These are phyloP conservation scores for Agonopterix arenella DNA, from an alignment of 2,888 invertebrate genomes.

Conservation along the genomic window DNA sequence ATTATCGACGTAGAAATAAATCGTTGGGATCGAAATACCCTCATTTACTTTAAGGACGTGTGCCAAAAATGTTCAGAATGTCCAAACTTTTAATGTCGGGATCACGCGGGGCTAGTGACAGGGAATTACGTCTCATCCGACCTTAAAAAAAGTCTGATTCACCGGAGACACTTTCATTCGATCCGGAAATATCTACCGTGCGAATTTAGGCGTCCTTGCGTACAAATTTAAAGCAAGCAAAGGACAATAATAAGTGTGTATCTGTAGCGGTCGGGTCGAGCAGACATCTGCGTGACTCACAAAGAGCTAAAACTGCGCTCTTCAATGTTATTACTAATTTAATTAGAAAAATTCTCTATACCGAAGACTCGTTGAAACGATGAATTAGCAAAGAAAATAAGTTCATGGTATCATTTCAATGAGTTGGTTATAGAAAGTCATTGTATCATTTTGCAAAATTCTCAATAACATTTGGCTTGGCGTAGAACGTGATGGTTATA, in stretches of 20 bases:
- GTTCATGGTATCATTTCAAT: too few relatives aligned
- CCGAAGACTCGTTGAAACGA: too few relatives aligned
- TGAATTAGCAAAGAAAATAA: too few relatives aligned
- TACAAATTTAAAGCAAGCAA: slow-evolving; percentile 52
- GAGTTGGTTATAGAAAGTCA: too few relatives aligned
- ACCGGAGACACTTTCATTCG: slow-evolving; percentile 61
- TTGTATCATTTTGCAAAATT: too few relatives aligned
- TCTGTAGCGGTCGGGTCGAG: slow-evolving; percentile 28
- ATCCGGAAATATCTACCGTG: slow-evolving; percentile 64
- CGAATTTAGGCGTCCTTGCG: slow-evolving; percentile 71
- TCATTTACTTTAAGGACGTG: slow-evolving; percentile 26
- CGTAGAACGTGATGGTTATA: too few relatives aligned
- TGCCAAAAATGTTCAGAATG: slow-evolving; percentile 54
- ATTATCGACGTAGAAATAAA: slow-evolving; percentile 12
- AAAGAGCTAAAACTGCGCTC: slow-evolving; percentile 14
- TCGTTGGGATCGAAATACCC: slow-evolving; percentile 27
- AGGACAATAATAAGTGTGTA: slow-evolving; percentile 56
- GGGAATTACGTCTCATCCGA: slow-evolving; percentile 52
- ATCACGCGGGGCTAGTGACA: slow-evolving; percentile 52
- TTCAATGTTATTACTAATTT: slow-evolving; percentile 6
- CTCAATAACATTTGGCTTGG: too few relatives aligned
- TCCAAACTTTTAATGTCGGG: slow-evolving; percentile 51
- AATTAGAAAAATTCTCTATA: slow-evolving; percentile 1
- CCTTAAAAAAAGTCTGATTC: slow-evolving; percentile 62
- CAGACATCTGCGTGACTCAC: slow-evolving; percentile 40